These are phyloP conservation scores for Cydia splendana DNA, from an alignment of 1,140 invertebrate genomes.

Conservation along the genomic window DNA sequence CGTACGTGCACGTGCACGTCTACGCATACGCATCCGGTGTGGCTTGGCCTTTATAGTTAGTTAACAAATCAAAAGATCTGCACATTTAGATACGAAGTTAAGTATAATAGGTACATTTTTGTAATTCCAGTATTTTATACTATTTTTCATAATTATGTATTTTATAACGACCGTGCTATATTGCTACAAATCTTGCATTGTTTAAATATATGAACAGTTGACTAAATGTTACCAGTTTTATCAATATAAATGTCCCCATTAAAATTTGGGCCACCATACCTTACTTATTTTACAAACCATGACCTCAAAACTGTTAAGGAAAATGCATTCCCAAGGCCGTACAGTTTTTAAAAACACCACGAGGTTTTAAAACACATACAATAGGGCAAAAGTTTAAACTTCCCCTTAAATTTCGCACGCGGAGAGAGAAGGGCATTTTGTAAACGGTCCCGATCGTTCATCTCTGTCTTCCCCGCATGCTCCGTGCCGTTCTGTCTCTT, in stretches of 20 bases:
- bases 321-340: slow-evolving; percentile 1
- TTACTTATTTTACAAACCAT: not conserved
- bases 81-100: not conserved
- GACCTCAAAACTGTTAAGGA: slow-evolving; percentile 4
- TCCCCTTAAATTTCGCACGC: slow-evolving; percentile 55
- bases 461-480: slow-evolving; percentile 44
- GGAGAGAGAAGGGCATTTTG: slow-evolving; percentile 43
- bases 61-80: slow-evolving; percentile 11
- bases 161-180: slow-evolving; percentile 10
- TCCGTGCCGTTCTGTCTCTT: slow-evolving; percentile 41
- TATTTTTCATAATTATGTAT: not conserved
- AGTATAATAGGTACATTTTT: not conserved
- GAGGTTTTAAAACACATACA: slow-evolving; percentile 36
- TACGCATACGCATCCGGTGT: too few relatives aligned
- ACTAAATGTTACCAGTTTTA: slow-evolving; percentile 28
- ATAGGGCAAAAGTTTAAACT: slow-evolving; percentile 58
- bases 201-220: slow-evolving; percentile 14
- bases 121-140: not conserved
- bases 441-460: slow-evolving; percentile 43
- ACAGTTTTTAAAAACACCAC: slow-evolving; percentile 30
- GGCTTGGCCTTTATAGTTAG: too few relatives aligned
- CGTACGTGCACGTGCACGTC: too few relatives aligned
- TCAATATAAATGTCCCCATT: slow-evolving; percentile 13
- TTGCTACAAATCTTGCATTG: not conserved
- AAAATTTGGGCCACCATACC: slow-evolving; percentile 27